Base-by-base conservation (phyloP, 1,140 invertebrate genomes). In the Drosophila ananassae region DNA sequence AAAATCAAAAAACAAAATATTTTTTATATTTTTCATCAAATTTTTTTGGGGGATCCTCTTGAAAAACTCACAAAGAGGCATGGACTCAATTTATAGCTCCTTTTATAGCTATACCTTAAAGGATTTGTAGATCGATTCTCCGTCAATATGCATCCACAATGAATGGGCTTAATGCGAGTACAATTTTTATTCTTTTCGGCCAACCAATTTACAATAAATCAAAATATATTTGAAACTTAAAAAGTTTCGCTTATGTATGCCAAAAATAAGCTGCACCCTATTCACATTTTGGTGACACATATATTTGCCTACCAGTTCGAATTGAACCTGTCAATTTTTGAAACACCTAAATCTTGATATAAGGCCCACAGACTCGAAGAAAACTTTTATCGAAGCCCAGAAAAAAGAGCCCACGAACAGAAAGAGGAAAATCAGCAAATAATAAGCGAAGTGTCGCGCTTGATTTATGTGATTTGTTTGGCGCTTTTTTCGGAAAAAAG, bases 381-480 rank as follows among this genome's bases (percentile, higher is more conserved):
- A 57, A 75, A 76, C 61, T 76, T 76, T 76, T 68, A 52, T 58
- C 47, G 54, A 58, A 56, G 56, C 37, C 39, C 24, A 39, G 24
- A 21, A 47, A 47, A 47, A 24, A 47, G 17, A 41, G 13, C 41
- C 44, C 21, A 10, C 7, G 57, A 24, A 58, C 25, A 53, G 50
- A 44, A 50, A 47, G 37, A 58, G 69, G 59, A 82, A 87, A 87
- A 87, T 89, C 79, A 80, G 75, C 79, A 87, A 87, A 89, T 89
- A 89, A 82, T 87, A 87, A 87, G 83, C 83, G 55, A 89, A 79
- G 80, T 78, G 82, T 89, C 82, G 78, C 83, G 78, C 72, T 87
- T 89, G 82, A 87, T 87, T 87, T 87, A 87, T 87, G 71, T 80
- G 71, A 75, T 82, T 85, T 87, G 74, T 78, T 87, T 81, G 74